These are phyloP conservation scores for Pristionchus exspectatus DNA, from an alignment of 2,888 invertebrate genomes.

Conservation along the genomic window DNA sequence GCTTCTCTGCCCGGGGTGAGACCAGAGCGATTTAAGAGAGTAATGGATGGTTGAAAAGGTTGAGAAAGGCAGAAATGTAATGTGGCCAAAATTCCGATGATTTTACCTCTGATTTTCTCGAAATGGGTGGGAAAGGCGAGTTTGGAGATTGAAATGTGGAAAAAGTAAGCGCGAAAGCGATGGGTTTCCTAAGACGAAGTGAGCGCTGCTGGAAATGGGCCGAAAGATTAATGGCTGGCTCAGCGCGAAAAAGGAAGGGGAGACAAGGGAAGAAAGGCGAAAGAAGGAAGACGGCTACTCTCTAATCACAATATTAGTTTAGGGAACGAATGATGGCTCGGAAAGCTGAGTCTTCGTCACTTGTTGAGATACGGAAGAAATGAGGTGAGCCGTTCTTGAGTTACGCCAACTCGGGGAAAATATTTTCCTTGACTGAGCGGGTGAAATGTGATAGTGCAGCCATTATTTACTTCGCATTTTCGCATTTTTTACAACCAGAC, in stretches of 20 bases:
- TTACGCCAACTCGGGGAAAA: too few species aligned
- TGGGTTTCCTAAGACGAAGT: background rate
- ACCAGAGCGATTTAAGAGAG: background rate
- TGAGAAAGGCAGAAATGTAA: background rate
- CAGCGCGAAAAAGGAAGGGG: background rate
- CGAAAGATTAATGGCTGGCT: slow-evolving; percentile 1
- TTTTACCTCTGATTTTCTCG: background rate
- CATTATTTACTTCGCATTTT: background rate
- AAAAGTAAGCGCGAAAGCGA: background rate
- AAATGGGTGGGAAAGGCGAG: background rate
- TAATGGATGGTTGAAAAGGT: background rate
- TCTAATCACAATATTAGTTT: slow-evolving; percentile 14
- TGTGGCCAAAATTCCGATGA: background rate
- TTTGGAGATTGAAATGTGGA: background rate
- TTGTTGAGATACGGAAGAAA: background rate
- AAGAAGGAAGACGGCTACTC: background rate
- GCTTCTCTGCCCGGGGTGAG: background rate
- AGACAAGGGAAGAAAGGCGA: background rate
- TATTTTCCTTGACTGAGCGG: background rate
- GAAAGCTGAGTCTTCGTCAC: background rate
- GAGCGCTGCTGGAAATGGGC: too few species aligned
- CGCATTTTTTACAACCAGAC: too few species aligned
- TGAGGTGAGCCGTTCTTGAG: background rate
- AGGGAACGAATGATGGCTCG: background rate
- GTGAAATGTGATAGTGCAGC: background rate